phyloP scores from a whole-genome alignment of 2,113 vertebrate species.

The Pao palembangensis region DNA sequence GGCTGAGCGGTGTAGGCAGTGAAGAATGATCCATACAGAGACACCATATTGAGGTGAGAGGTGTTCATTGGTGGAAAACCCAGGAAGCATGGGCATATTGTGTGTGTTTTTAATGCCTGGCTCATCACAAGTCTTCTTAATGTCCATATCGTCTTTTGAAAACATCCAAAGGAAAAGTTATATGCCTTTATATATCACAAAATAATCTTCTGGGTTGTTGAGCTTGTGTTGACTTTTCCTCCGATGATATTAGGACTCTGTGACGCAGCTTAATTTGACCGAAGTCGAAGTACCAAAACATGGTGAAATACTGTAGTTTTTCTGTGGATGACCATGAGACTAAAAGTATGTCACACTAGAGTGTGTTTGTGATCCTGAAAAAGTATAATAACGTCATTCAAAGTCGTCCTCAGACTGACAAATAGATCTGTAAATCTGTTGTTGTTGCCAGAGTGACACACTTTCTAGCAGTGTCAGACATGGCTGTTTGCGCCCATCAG shows the following conservation, averaged over 20 bases:
- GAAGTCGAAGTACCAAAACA: too few species aligned
- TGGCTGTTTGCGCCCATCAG: neutral
- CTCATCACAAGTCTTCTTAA: slow-evolving; percentile 11
- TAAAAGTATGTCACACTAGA: too few species aligned
- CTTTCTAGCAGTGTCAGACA: too few species aligned
- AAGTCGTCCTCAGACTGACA: too few species aligned
- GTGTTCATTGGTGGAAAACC: slow-evolving; percentile 16
- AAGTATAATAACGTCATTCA: too few species aligned
- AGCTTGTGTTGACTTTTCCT: neutral
- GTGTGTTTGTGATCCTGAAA: too few species aligned
- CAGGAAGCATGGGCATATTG: neutral
- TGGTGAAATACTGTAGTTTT: too few species aligned
- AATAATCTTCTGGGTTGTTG: slow-evolving; percentile 19
- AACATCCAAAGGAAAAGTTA: neutral
- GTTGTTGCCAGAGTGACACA: too few species aligned
- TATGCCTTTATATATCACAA: neutral
- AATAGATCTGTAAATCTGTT: too few species aligned
- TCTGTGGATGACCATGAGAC: too few species aligned
- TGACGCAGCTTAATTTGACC: too few species aligned
- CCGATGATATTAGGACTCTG: too few species aligned
- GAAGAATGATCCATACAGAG: neutral
- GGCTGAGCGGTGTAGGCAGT: neutral
- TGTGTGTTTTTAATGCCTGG: neutral
- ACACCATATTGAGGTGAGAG: slow-evolving; percentile 3
- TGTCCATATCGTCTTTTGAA: neutral